Conservation (phyloP, 2,113 vertebrate genomes). For the Struthio camelus region DNA sequence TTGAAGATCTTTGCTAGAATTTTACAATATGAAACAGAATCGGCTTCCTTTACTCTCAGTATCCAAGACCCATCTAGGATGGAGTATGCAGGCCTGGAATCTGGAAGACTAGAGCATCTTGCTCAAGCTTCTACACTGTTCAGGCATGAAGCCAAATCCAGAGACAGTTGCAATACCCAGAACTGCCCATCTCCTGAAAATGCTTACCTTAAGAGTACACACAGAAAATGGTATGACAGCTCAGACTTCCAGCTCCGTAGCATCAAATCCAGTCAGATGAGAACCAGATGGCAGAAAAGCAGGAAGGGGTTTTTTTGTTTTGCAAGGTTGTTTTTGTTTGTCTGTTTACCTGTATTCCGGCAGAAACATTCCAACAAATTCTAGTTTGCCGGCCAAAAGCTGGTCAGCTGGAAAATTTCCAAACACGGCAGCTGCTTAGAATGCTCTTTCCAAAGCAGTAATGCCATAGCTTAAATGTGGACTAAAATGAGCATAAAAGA, state of each 20-base stretch:
- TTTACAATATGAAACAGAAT: background rate
- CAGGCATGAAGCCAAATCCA: background rate
- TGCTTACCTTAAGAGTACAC: background rate
- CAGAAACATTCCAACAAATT: constrained; percentile 59
- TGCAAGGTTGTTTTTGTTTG: background rate
- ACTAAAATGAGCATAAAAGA: background rate
- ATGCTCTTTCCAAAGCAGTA: constrained; percentile 11
- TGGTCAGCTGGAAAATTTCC: constrained; percentile 41
- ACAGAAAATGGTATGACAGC: background rate
- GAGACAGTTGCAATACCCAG: background rate
- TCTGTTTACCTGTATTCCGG: constrained; percentile 30
- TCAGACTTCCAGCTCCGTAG: background rate
- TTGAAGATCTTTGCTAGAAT: background rate
- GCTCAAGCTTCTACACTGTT: background rate
- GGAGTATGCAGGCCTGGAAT: background rate
- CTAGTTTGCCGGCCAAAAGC: constrained; percentile 57
- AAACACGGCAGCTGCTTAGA: constrained; percentile 49
- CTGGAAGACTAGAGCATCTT: background rate
- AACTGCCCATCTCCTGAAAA: background rate
- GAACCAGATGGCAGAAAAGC: background rate
- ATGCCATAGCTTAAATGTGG: background rate
- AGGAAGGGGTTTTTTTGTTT: background rate
- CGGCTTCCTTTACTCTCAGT: background rate
- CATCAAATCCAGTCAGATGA: background rate
- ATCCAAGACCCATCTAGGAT: background rate